Conservation (phyloP, 2,888 invertebrate genomes). For the Tachystola acroxantha region DNA sequence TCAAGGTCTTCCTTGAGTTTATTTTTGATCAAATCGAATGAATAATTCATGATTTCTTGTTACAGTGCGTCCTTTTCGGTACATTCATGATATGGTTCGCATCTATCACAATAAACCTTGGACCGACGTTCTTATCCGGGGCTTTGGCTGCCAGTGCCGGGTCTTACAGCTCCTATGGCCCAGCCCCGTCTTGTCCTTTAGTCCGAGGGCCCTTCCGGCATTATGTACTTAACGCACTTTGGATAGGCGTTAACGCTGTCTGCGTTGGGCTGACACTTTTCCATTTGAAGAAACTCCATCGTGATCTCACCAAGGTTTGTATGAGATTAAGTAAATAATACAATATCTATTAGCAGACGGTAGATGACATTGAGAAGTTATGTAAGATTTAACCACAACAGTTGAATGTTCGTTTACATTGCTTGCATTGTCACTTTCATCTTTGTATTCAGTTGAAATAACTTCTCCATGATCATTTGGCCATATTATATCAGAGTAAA, state of each 20-base stretch:
- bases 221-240: conserved; percentile 93
- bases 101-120: conserved; percentile 92
- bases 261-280: conserved; percentile 90
- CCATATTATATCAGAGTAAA: conserved; percentile 17
- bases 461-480: conserved; percentile 54
- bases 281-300: conserved; percentile 89
- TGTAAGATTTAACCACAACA: conserved; percentile 18
- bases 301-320: conserved; percentile 85
- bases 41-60: conserved; percentile 29
- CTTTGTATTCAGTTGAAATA: conserved; percentile 25
- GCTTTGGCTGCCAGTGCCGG: conserved; percentile 90
- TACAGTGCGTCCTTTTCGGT: conserved; percentile 92
- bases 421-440: conserved; percentile 42
- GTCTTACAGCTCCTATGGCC: conserved; percentile 81
- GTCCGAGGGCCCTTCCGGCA: conserved; percentile 92
- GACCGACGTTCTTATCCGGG: conserved; percentile 91
- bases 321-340: conserved; percentile 8
- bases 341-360: conserved; percentile 7
- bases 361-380: conserved; percentile 54
- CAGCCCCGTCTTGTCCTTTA: conserved; percentile 89
- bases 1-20: no score
- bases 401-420: conserved; percentile 35
- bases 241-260: conserved; percentile 93
- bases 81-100: conserved; percentile 97
- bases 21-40: no score